Base-by-base conservation (phyloP, 1,140 invertebrate species). In the Bombus pyrosoma region DNA sequence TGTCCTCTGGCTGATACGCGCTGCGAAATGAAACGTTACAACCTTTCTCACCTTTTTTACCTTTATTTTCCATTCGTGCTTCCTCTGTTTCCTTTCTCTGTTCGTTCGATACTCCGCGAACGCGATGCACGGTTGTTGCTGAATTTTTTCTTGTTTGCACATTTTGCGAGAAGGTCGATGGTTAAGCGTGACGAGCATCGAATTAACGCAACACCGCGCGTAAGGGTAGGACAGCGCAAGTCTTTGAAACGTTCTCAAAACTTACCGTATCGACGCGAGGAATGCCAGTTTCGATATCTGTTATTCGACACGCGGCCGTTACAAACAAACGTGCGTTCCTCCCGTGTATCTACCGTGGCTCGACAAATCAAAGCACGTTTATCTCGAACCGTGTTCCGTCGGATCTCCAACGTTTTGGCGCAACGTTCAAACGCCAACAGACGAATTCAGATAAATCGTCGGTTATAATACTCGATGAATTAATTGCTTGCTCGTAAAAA, bases 401-500 rank as follows among this genome's bases (percentile, higher is more conserved):
- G 25, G 28, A 39, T 34, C 12, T 18, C 8, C 8, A 12, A 39
- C 22, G 10, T 10, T 53, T 22, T 53, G 3, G 4, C 28, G 37
- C 39, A 22, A 73, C 37, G n/a, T 66, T 77, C 39, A 6, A 69
- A 47, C 32, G 34, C 12, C 3, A 18, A 72, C 28, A 4, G 22
- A 28, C 34, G 13, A 53, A 25, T 53, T 32, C 32, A 12, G 22
- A n/a, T 34, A 37, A 34, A 73, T 43, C 68, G 39, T 22, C 25
- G 81, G 13, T 22, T 47, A 43, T 47, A 32, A 43, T 47, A 32
- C n/a, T n/a, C 18, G 53, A 66, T 53, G 53, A 83, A 47, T 75
- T 53, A 75, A 83, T 83, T 25, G 59, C 72, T 75, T n/a, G 28
- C 34, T 10, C 32, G 59, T 68, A 83, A 83, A 71, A 82, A 62